A percentile compares a stretch with the other conserved stretches of the same genome.
These are phyloP conservation scores for Hemiscyllium ocellatum DNA, from an alignment of 2,113 vertebrate species.

Conservation along the genomic window DNA sequence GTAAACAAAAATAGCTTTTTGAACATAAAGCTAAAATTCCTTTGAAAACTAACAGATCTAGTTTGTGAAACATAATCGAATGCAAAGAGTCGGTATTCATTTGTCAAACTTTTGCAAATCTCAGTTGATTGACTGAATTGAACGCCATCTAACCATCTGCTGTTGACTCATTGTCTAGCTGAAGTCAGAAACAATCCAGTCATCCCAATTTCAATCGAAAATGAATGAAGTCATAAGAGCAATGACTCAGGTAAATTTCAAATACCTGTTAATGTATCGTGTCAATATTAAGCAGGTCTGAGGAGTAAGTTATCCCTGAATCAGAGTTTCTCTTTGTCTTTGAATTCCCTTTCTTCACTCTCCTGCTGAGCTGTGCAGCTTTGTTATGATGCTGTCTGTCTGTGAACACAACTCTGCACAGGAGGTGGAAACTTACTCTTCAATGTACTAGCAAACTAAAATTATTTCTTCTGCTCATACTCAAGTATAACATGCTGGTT, in stretches of 20 bases:
- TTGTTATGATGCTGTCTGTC: not conserved
- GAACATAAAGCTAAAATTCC: not conserved
- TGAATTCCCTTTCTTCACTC: not conserved
- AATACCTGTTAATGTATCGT: not conserved
- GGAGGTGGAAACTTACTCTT: not conserved
- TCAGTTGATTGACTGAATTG: not conserved
- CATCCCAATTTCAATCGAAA: slow-evolving; percentile 72
- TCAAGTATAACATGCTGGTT: not conserved
- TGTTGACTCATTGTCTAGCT: slow-evolving; percentile 54
- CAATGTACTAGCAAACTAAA: not conserved
- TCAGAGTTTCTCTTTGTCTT: not conserved
- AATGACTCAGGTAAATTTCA: slow-evolving; percentile 69
- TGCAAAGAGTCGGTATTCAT: not conserved
- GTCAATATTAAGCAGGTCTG: not conserved
- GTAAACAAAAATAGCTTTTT: not conserved
- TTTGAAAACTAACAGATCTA: not conserved
- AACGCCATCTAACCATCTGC: not conserved
- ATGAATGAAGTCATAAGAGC: slow-evolving; percentile 83
- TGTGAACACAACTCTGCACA: not conserved
- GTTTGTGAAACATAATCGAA: not conserved
- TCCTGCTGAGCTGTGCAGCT: not conserved
- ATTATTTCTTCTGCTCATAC: not conserved
- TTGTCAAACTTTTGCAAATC: not conserved
- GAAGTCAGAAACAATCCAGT: slow-evolving; percentile 69
- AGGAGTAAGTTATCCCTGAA: not conserved